phyloP scores from a whole-genome alignment of 2,888 invertebrate genomes.

The Melinaea marsaeus region DNA sequence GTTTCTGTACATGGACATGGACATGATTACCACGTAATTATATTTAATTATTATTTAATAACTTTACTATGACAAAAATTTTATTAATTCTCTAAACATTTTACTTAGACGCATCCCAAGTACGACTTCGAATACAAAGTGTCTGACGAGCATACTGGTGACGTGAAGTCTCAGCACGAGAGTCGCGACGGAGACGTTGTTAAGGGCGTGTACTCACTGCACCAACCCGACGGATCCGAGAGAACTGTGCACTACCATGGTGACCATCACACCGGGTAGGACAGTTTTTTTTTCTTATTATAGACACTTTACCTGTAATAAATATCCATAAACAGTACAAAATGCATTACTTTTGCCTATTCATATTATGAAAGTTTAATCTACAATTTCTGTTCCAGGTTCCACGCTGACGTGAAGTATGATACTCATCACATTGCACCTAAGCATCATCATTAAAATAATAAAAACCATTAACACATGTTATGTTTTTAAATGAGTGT shows the following conservation, averaged over 20 bases:
- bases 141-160: constrained; percentile 42
- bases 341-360: too few species aligned
- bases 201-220: constrained; percentile 39
- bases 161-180: constrained; percentile 43
- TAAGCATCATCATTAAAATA: background rate
- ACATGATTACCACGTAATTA: too few species aligned
- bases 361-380: constrained; percentile 6
- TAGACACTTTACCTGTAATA: too few species aligned
- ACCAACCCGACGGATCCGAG: constrained; percentile 40
- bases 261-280: constrained; percentile 47
- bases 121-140: constrained; percentile 50
- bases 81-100: too few species aligned
- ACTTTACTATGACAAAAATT: too few species aligned
- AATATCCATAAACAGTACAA: too few species aligned
- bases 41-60: too few species aligned
- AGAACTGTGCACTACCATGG: constrained; percentile 40
- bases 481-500: too few species aligned
- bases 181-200: constrained; percentile 42
- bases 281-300: too few species aligned
- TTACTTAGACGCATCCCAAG: constrained; percentile 49
- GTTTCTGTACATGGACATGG: too few species aligned
- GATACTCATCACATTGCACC: background rate
- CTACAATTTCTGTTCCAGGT: constrained; percentile 2
- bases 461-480: too few species aligned
- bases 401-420: constrained; percentile 11